phyloP scores from a whole-genome alignment of 1,140 invertebrate genomes.

The Dysdera silvatica region DNA sequence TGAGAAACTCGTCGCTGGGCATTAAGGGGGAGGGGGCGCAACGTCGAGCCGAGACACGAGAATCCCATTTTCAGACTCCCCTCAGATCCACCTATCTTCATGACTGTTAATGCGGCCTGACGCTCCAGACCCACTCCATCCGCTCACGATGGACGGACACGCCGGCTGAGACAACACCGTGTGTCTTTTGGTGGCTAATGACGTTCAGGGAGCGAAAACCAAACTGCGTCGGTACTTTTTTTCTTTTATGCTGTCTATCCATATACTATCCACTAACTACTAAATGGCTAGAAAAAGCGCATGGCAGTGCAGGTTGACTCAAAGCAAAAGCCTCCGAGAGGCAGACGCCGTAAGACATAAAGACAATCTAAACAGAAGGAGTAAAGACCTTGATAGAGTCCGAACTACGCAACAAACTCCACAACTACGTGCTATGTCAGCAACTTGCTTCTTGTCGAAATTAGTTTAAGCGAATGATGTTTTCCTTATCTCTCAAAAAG shows the following conservation, averaged over 20 bases:
- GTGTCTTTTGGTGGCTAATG: constrained; percentile 11
- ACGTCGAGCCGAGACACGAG: constrained; percentile 11
- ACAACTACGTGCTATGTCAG: too few species aligned
- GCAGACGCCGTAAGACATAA: too few species aligned
- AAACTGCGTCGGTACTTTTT: neutral
- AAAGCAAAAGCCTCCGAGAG: too few species aligned
- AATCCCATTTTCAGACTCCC: constrained; percentile 27
- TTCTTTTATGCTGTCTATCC: neutral
- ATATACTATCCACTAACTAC: neutral
- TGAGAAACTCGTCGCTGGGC: constrained; percentile 9
- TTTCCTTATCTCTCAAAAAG: too few species aligned
- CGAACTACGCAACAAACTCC: too few species aligned
- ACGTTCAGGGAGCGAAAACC: neutral
- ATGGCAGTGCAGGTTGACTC: too few species aligned
- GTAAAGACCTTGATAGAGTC: too few species aligned
- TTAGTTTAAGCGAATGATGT: too few species aligned
- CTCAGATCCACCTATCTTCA: constrained; percentile 28
- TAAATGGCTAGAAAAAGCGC: neutral
- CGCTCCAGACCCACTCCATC: too few species aligned
- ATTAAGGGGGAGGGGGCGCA: constrained; percentile 23
- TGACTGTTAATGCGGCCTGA: constrained; percentile 27
- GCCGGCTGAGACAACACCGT: neutral
- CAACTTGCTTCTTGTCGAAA: too few species aligned
- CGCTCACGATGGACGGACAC: too few species aligned
- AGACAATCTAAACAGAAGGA: too few species aligned